Evolutionary conservation across 2,113 vertebrate species (phyloP).

Genomic region (Phrynocephalus versicolor): DNA sequence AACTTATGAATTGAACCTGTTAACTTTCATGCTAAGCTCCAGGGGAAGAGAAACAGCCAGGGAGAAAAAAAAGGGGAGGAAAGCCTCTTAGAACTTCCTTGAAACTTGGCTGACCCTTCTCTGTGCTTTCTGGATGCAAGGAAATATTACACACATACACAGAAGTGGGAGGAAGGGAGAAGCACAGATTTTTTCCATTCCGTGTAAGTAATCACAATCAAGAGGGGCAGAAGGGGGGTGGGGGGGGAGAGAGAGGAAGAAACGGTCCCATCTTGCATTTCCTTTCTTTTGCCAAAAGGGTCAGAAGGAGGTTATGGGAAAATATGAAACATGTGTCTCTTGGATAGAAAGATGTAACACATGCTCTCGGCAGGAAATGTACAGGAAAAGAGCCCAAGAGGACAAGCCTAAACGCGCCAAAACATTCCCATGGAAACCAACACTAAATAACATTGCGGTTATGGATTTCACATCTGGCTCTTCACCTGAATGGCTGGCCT

Average conservation of each 20-base stretch:
- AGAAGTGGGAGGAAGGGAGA: neutral
- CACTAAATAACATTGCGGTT: neutral
- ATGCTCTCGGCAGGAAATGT: slow-evolving; percentile 23
- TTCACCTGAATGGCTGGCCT: slow-evolving; percentile 10
- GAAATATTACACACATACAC: neutral
- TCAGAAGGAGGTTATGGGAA: slow-evolving; percentile 40
- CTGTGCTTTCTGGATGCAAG: neutral
- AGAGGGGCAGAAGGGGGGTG: neutral
- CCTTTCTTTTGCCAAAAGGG: slow-evolving; percentile 17
- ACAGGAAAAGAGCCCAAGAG: slow-evolving; percentile 13
- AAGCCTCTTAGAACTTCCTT: neutral
- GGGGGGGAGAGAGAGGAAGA: neutral
- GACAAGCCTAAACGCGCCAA: neutral
- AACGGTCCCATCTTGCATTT: neutral
- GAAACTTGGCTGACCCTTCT: neutral
- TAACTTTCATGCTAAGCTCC: neutral
- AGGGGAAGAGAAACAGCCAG: neutral
- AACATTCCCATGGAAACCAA: slow-evolving; percentile 14
- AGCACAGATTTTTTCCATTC: neutral
- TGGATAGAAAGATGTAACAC: slow-evolving; percentile 34
- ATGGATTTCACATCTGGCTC: slow-evolving; percentile 9
- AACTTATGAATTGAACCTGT: neutral
- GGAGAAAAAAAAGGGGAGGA: neutral
- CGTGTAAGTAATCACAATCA: slow-evolving; percentile 2
- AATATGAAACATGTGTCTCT: slow-evolving; percentile 42